These are phyloP conservation scores for Drosophila acutilabella DNA, from an alignment of 2,888 invertebrate genomes.

Conservation along the genomic window DNA sequence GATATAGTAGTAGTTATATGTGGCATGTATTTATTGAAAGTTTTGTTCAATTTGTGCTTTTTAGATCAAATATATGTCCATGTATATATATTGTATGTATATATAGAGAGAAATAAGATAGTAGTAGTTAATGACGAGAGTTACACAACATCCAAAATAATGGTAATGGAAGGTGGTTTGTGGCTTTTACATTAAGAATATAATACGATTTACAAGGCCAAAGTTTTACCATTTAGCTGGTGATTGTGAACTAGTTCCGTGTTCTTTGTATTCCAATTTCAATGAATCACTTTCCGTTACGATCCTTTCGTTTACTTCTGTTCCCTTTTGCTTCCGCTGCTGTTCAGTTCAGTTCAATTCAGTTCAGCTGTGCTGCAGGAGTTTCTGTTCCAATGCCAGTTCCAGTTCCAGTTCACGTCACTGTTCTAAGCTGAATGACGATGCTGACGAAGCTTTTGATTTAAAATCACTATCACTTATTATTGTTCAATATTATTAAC, in stretches of 20 bases:
- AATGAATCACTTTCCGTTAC: not conserved
- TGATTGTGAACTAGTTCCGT: conserved; percentile 19
- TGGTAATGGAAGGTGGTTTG: conserved; percentile 52
- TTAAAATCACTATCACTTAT: conserved; percentile 47
- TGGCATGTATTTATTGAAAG: conserved; percentile 49
- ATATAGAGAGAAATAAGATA: conserved; percentile 38
- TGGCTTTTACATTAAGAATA: conserved; percentile 32
- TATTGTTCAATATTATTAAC: conserved; percentile 23
- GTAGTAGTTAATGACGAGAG: conserved; percentile 69
- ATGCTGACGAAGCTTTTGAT: conserved; percentile 15
- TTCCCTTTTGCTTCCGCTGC: conserved; percentile 22
- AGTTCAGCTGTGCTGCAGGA: conserved; percentile 26
- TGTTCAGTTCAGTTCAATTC: conserved; percentile 35
- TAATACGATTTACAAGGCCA: conserved; percentile 63
- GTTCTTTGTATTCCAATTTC: conserved; percentile 1
- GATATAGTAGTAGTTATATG: conserved; percentile 32
- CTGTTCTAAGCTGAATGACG: conserved; percentile 12
- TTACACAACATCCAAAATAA: conserved; percentile 77
- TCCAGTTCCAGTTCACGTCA: conserved; percentile 2
- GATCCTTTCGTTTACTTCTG: conserved; percentile 5
- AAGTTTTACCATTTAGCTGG: conserved; percentile 70
- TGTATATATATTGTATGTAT: conserved; percentile 28
- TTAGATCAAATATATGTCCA: conserved; percentile 57
- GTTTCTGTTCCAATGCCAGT: not conserved
- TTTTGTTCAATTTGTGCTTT: conserved; percentile 47